Base-by-base conservation (phyloP, 2,888 invertebrate genomes). In the Lithodes maja region DNA sequence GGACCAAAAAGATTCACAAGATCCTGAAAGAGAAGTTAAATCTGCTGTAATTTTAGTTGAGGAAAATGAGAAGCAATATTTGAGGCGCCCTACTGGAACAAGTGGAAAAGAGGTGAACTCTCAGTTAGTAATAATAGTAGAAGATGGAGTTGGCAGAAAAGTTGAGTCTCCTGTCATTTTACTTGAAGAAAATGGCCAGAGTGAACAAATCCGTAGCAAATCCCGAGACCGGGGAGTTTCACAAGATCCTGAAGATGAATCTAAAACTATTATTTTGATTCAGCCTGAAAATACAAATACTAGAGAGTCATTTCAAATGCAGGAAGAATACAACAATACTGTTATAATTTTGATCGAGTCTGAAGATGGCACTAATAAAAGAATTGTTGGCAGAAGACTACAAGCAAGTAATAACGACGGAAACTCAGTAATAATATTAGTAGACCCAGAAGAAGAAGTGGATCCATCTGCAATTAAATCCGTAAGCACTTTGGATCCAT, bases 341-440 rank as follows among this genome's bases (percentile, higher is more conserved):
- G 50, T 74, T 33, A 74, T 86, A n/a, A 71, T 86, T 9, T 33
- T 86, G 12, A 71, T 80, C 9, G 81, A 86, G n/a, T 78, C 80
- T n/a, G 74, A 86, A 50, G 81, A 86, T 17, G 81, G 81, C 9
- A 74, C 12, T 15, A 17, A 33, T 54, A 49, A 54, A 79, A 74
- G n/a, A 12, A 71, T n/a, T n/a, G 49, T 17, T 33, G 75, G 74
- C 9, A 17, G 55, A 49, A 17, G 7, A 17, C 33, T 68, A 9
- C 17, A 54, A 9, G 75, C 7, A n/a, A 2, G 54, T 15, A 74
- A 86, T 33, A 79, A 79, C 5, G 79, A 78, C 5, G 79, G 69
- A 33, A 81, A 50, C 12, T 49, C 81, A 33, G 81, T 81, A 15
- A 86, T 86, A 3, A 53, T 86, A 55, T 74, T 81, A 3, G 81